These are phyloP conservation scores for Trachelipus rathkii DNA, from an alignment of 1,140 invertebrate species.

Conservation along the genomic window DNA sequence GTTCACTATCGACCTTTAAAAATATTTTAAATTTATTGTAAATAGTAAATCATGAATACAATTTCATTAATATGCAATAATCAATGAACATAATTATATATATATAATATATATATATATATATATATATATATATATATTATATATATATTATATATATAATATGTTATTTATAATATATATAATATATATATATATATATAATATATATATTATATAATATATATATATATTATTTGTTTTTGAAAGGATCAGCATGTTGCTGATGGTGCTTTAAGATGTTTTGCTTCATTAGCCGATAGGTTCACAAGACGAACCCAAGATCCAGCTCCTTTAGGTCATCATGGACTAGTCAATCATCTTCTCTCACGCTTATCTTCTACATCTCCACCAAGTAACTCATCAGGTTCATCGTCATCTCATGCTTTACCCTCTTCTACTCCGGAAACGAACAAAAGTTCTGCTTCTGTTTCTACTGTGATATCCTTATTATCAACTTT, in stretches of 20 bases:
- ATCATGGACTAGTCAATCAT: conserved; percentile 72
- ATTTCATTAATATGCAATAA: too few species aligned
- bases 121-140: too few species aligned
- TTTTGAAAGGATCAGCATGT: conserved; percentile 51
- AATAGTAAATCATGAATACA: too few species aligned
- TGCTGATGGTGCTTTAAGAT: conserved; percentile 90
- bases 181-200: too few species aligned
- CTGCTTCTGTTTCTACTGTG: conserved; percentile 84
- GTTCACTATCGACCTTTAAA: too few species aligned
- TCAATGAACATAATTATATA: too few species aligned
- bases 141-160: too few species aligned
- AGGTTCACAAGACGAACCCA: conserved; percentile 67
- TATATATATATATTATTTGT: background rate
- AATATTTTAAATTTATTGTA: too few species aligned
- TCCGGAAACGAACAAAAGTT: background rate
- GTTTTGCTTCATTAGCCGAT: conserved; percentile 96
- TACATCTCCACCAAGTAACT: conserved; percentile 32
- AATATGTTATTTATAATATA: too few species aligned
- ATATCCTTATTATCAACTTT: conserved; percentile 91
- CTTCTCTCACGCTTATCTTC: conserved; percentile 70
- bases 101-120: too few species aligned
- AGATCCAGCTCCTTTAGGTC: conserved; percentile 82
- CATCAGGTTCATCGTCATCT: background rate
- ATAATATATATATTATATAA: too few species aligned
- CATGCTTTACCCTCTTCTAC: background rate